Evolutionary conservation across 2,888 invertebrate species (phyloP), one percentile per base, ranked within the genome.

Genomic region (Balanococcus diminutus): DNA sequence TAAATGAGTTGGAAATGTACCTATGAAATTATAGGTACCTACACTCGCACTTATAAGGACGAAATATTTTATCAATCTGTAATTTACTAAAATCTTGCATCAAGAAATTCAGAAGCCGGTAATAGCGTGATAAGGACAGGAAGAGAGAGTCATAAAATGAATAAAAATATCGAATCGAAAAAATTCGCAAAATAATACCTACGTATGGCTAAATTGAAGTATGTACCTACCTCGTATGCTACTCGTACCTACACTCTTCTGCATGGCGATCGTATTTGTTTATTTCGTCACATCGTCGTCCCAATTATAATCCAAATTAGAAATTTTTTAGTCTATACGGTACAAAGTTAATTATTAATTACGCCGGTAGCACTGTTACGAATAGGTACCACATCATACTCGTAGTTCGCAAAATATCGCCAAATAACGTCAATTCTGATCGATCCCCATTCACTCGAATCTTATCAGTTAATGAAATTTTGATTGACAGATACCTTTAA

Each of bases 381-480:
- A n/a, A n/a, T n/a, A n/a, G n/a, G 19, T 5, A 51, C n/a, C 19
- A 6, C 19, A 4, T 19, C 8, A 19, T 6, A 36, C 46, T 46
- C 25, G 2, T 67, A 67, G n/a, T 67, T 67, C 61, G 61, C 61
- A 67, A 67, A 67, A 67, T 67, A 25, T 67, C 25, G 22, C 25
- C 61, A 67, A 67, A 67, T 28, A 28, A 11, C 22, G 22, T 67
- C 14, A 28, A 67, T 67, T 67, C 14, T 28, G 9, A 75, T 75
- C 32, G 19, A 75, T 75, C n/a, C 14, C 32, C 75, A 75, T 8
- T 32, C 75, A 75, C 51, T 51, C 19, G 51, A 51, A 19, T 19
- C 32, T 75, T 75, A 75, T 75, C 75, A 75, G 75, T 75, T 75
- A 75, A 75, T 75, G 75, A 75, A 75, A 32, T 75, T 75, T 75